These are phyloP conservation scores for Dendroctonus valens DNA, from an alignment of 1,140 invertebrate genomes.

Conservation along the genomic window DNA sequence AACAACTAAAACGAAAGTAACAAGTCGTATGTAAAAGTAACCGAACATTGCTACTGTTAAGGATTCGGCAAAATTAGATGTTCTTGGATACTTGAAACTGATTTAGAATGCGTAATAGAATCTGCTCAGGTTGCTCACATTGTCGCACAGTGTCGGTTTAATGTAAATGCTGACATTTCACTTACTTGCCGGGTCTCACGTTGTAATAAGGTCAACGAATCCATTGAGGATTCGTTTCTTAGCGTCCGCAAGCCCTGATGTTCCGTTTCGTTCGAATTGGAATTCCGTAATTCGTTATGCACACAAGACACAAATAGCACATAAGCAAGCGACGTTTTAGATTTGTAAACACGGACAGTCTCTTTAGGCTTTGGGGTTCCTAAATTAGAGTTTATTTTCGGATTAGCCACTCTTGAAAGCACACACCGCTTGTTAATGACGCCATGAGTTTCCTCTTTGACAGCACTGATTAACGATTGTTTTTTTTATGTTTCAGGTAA, in stretches of 20 bases:
- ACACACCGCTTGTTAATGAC: not conserved
- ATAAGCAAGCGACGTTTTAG: not conserved
- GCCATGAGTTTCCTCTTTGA: not conserved
- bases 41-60: too few species aligned
- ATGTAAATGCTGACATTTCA: too few species aligned
- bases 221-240: not conserved
- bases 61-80: too few species aligned
- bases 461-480: not conserved
- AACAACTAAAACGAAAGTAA: too few species aligned
- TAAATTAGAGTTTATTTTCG: slow-evolving; percentile 15
- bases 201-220: too few species aligned
- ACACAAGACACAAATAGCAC: slow-evolving; percentile 6
- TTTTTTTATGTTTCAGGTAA: not conserved
- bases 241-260: not conserved
- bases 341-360: slow-evolving; percentile 11
- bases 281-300: slow-evolving; percentile 1
- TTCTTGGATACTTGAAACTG: too few species aligned
- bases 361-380: slow-evolving; percentile 7
- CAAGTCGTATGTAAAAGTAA: too few species aligned
- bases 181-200: too few species aligned
- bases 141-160: too few species aligned
- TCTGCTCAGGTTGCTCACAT: too few species aligned
- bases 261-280: not conserved
- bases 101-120: too few species aligned
- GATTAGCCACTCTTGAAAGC: slow-evolving; percentile 10